These are phyloP conservation scores for Mycetomoellerius zeteki DNA, from an alignment of 1,140 invertebrate genomes.

Conservation along the genomic window DNA sequence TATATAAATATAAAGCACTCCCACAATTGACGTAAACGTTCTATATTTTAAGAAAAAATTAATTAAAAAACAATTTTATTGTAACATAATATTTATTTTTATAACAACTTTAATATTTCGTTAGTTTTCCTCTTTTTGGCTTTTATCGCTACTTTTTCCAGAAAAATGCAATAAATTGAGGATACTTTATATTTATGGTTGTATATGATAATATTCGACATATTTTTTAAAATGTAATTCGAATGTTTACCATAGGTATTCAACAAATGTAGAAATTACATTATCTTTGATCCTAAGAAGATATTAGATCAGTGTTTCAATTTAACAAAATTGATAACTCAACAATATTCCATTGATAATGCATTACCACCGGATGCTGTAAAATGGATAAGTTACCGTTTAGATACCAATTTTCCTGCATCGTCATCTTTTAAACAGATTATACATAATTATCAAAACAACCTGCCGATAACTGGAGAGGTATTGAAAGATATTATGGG, in stretches of 20 bases:
- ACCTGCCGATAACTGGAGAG: conserved; percentile 65
- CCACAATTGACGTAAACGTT: too few relatives aligned
- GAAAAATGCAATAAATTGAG: too few relatives aligned
- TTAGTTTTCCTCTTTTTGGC: too few relatives aligned
- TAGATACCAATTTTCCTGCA: conserved; percentile 62
- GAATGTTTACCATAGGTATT: conserved; percentile 80
- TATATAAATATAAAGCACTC: too few relatives aligned
- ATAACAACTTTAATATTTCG: too few relatives aligned
- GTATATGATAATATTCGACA: background rate
- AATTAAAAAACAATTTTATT: too few relatives aligned
- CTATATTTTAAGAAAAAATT: too few relatives aligned
- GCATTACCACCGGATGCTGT: conserved; percentile 57
- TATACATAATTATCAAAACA: conserved; percentile 67
- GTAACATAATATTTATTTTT: too few relatives aligned
- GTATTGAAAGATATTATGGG: conserved; percentile 67
- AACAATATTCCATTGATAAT: conserved; percentile 53
- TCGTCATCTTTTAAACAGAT: conserved; percentile 68
- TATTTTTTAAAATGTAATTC: conserved; percentile 7
- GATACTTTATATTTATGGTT: too few relatives aligned
- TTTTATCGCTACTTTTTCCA: too few relatives aligned
- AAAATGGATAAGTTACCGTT: conserved; percentile 66
- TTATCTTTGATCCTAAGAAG: conserved; percentile 78
- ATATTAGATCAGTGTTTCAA: conserved; percentile 74
- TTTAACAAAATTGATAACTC: conserved; percentile 64
- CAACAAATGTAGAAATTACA: conserved; percentile 82